Percentiles rank a stretch among this genome's conserved stretches.
Conservation (phyloP, 2,888 invertebrate genomes). For the Galerucella nymphaeae region DNA sequence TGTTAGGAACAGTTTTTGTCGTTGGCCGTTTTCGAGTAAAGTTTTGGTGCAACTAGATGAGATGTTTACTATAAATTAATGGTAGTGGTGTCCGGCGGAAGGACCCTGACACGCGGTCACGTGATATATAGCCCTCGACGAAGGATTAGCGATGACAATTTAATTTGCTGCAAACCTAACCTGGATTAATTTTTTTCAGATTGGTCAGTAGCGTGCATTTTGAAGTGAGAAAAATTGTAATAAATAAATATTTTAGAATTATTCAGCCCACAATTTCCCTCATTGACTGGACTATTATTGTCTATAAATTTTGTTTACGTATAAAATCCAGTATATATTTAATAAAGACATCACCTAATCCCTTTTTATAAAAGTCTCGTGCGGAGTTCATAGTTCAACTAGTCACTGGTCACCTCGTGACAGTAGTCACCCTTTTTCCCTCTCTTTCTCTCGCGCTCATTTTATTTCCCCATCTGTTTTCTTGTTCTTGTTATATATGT, state of each 20-base stretch:
- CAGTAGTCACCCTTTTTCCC: conserved; percentile 41
- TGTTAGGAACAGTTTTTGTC: conserved; percentile 10
- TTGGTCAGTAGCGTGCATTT: background rate
- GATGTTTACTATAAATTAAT: conserved; percentile 58
- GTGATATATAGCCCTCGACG: conserved; percentile 62
- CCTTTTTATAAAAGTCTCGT: conserved; percentile 59
- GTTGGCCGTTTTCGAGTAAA: conserved; percentile 8
- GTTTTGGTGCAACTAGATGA: conserved; percentile 30
- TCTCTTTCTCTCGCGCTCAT: conserved; percentile 27
- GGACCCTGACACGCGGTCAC: conserved; percentile 61
- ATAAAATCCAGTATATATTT: background rate
- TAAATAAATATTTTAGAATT: too few species aligned
- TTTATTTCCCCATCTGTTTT: conserved; percentile 8
- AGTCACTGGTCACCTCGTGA: conserved; percentile 55
- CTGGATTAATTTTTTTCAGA: conserved; percentile 10
- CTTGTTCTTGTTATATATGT: conserved; percentile 8
- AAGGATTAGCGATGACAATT: conserved; percentile 63
- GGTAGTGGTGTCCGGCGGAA: conserved; percentile 58
- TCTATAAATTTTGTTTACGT: too few species aligned
- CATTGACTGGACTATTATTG: too few species aligned
- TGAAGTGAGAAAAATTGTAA: too few species aligned
- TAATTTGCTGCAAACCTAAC: conserved; percentile 50
- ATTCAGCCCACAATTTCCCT: too few species aligned
- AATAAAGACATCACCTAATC: conserved; percentile 49
- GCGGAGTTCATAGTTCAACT: conserved; percentile 58